Evolutionary conservation across 1,140 invertebrate species (phyloP).

Genomic region (Stegodyphus dumicola): DNA sequence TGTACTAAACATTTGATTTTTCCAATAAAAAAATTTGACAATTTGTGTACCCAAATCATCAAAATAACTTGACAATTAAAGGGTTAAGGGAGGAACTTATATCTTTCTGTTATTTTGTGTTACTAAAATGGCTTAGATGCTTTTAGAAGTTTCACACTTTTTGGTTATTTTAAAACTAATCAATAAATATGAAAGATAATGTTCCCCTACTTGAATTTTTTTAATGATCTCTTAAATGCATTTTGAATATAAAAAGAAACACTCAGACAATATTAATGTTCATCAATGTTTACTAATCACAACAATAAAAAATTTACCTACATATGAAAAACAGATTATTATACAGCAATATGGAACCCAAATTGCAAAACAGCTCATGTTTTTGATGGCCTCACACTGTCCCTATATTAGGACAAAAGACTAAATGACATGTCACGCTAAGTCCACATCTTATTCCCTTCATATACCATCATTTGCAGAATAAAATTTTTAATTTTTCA

Average conservation of each 20-base stretch:
- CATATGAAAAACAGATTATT: conserved; percentile 57
- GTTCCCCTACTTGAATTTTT: no score
- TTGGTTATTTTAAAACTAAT: no score
- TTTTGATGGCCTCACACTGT: conserved; percentile 27
- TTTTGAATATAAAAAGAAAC: background rate
- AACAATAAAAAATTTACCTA: conserved; percentile 59
- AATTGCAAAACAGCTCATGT: conserved; percentile 47
- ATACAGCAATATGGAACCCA: conserved; percentile 58
- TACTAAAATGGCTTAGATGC: no score
- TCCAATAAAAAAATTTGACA: no score
- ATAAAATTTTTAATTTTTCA: conserved; percentile 42
- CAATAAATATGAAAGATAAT: no score
- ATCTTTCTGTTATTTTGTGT: no score
- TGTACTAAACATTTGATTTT: no score
- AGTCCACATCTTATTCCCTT: background rate
- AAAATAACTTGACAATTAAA: no score
- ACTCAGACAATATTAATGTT: conserved; percentile 11
- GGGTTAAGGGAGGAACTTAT: no score
- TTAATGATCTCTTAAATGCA: no score
- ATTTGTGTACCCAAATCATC: no score
- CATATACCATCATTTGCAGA: conserved; percentile 17
- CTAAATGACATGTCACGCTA: background rate
- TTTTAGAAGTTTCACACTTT: no score
- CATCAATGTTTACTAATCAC: conserved; percentile 59
- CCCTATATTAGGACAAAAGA: background rate